Evolutionary conservation across 1,140 invertebrate species (phyloP).

Genomic region (Panagrolaimus sp.): DNA sequence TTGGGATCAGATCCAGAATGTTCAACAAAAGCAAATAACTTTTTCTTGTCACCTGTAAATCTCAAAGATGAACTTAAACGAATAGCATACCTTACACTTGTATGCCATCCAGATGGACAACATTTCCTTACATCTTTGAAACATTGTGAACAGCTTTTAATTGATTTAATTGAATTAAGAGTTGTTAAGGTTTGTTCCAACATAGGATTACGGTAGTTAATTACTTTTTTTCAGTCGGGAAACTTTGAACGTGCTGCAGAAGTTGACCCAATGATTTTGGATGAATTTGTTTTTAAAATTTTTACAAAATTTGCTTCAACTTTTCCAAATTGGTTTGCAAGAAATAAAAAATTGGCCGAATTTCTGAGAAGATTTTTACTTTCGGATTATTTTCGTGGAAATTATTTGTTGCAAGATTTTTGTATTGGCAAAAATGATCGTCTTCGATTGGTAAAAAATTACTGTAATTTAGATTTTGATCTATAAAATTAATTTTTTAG

Average conservation of each 20-base stretch:
- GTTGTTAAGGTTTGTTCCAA: not conserved
- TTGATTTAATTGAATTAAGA: not conserved
- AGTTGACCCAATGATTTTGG: not conserved
- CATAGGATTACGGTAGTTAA: not conserved
- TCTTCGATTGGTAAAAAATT: not conserved
- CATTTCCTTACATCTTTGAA: not conserved
- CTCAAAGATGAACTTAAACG: too few species aligned
- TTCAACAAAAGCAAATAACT: too few species aligned
- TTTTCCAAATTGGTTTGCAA: slow-evolving; percentile 1
- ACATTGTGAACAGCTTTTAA: not conserved
- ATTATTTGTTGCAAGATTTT: not conserved
- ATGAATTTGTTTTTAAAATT: not conserved
- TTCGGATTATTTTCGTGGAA: not conserved
- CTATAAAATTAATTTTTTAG: not conserved
- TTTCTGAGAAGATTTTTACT: not conserved
- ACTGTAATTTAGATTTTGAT: not conserved
- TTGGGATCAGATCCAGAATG: not conserved
- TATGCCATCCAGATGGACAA: not conserved
- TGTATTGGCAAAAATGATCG: not conserved
- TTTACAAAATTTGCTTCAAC: not conserved
- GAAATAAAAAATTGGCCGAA: not conserved
- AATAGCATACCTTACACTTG: not conserved
- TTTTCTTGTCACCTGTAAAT: too few species aligned
- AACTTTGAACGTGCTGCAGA: not conserved
- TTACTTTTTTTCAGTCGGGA: not conserved